Base-by-base conservation (phyloP, 2,888 invertebrate species). In the Mimumesa dahlbomi region DNA sequence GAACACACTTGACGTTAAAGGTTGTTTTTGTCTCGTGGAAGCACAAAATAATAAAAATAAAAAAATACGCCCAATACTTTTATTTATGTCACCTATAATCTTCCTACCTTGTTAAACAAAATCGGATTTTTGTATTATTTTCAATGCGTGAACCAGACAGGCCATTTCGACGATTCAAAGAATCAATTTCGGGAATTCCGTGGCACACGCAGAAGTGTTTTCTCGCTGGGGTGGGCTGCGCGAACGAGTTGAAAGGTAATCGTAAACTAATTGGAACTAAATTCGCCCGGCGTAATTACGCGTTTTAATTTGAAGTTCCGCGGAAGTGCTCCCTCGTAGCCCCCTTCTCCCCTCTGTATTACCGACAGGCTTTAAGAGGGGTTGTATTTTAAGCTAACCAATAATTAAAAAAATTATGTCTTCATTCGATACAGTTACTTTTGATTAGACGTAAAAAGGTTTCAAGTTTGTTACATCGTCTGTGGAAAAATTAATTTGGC, bases 361-460 rank as follows among this genome's bases (percentile, higher is more conserved):
- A 66, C 57, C 40, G 61, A 25, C 34, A 48, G 72, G 67, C 66
- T 76, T 79, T 67, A 77, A 73, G 52, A 64, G 65, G 65, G 42
- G 62, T 72, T 65, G 70, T 77, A 81, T 72, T 81, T 81, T 77
- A 77, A 75, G 76, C 56, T 57, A 46, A 57, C 72, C 65, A 71
- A 80, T 85, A 87, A 87, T 87, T 86, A 84, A 85, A 86, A 84
- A 79, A 85, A 83, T 85, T 81, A 84, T 80, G 75, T 85, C 84
- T 84, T 82, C 71, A 78, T 82, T 75, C 73, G 70, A 42, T 18
- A n/a, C n/a, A n/a, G n/a, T n/a, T n/a, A n/a, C n/a, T n/a, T n/a
- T n/a, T n/a, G n/a, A n/a, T n/a, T n/a, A n/a, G n/a, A n/a, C n/a
- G n/a, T n/a, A n/a, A n/a, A n/a, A n/a, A n/a, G n/a, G n/a, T n/a